A percentile compares a stretch with the other conserved stretches of the same genome.
Evolutionary conservation across 2,797 vertebrate species (phyloP).

Genomic region (Meriones psammophilus): DNA sequence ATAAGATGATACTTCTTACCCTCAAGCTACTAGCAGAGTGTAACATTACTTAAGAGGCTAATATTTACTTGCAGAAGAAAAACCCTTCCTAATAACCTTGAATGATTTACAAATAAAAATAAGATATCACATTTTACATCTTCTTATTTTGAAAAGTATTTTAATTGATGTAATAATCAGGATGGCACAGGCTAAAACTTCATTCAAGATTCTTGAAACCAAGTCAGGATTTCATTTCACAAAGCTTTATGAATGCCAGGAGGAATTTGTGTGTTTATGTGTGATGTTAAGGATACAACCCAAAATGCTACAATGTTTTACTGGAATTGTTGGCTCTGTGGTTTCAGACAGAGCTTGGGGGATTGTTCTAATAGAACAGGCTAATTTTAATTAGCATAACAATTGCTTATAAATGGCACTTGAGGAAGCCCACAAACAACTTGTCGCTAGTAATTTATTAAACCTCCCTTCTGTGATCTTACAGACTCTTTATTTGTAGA

Average conservation of each 20-base stretch:
- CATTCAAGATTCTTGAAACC: slow-evolving; percentile 47
- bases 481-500: slow-evolving; percentile 65
- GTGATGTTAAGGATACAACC: not conserved
- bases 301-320: slow-evolving; percentile 49
- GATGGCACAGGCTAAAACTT: slow-evolving; percentile 1
- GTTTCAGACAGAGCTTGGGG: slow-evolving; percentile 55
- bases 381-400: slow-evolving; percentile 72
- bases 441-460: slow-evolving; percentile 70
- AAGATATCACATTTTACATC: not conserved
- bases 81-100: slow-evolving; percentile 35
- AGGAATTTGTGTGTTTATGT: not conserved
- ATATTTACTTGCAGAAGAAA: slow-evolving; percentile 42
- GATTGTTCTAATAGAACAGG: slow-evolving; percentile 64
- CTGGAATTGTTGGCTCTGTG: slow-evolving; percentile 51
- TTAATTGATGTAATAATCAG: not conserved
- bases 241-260: not conserved
- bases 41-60: slow-evolving; percentile 6
- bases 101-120: slow-evolving; percentile 37
- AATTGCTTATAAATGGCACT: slow-evolving; percentile 66
- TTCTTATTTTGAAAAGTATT: slow-evolving; percentile 42
- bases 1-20: slow-evolving; percentile 37
- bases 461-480: slow-evolving; percentile 62
- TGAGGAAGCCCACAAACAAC: slow-evolving; percentile 45
- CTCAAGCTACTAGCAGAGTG: slow-evolving; percentile 21
- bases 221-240: slow-evolving; percentile 30